These are phyloP conservation scores for Meliscaeva auricollis DNA, from an alignment of 2,888 invertebrate species.

Conservation along the genomic window DNA sequence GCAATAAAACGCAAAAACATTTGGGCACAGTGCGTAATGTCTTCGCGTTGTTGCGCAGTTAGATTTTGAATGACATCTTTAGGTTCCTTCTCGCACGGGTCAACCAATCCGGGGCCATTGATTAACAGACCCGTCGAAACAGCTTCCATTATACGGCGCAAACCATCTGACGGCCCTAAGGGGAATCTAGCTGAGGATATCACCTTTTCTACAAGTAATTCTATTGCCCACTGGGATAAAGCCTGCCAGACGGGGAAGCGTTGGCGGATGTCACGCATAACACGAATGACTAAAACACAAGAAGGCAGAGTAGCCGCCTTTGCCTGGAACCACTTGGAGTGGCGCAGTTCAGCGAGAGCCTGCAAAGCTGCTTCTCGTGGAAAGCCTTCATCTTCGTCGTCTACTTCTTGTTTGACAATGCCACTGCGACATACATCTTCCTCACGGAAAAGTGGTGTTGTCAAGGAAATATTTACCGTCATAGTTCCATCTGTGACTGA, in stretches of 20 bases:
- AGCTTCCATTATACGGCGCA: slow-evolving; percentile 96
- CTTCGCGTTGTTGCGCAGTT: slow-evolving; percentile 94
- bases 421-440: slow-evolving; percentile 87
- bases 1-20: slow-evolving; percentile 95
- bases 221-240: slow-evolving; percentile 96
- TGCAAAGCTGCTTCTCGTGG: slow-evolving; percentile 99
- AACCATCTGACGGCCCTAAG: slow-evolving; percentile 94
- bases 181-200: slow-evolving; percentile 92
- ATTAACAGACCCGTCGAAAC: slow-evolving; percentile 95
- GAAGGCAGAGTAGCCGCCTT: slow-evolving; percentile 96
- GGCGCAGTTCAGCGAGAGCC: slow-evolving; percentile 99
- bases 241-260: slow-evolving; percentile 96
- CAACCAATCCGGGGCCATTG: slow-evolving; percentile 94
- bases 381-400: slow-evolving; percentile 92
- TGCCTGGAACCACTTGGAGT: slow-evolving; percentile 99
- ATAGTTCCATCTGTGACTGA: slow-evolving; percentile 90
- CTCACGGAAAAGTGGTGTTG: slow-evolving; percentile 95
- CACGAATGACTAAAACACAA: slow-evolving; percentile 96
- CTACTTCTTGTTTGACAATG: slow-evolving; percentile 88
- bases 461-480: slow-evolving; percentile 92
- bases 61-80: slow-evolving; percentile 92
- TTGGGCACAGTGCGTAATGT: slow-evolving; percentile 96
- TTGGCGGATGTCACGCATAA: slow-evolving; percentile 96
- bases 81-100: slow-evolving; percentile 98
- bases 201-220: slow-evolving; percentile 95